phyloP scores from a whole-genome alignment of 2,113 vertebrate genomes.

The Brachypodius melanocephalos region DNA sequence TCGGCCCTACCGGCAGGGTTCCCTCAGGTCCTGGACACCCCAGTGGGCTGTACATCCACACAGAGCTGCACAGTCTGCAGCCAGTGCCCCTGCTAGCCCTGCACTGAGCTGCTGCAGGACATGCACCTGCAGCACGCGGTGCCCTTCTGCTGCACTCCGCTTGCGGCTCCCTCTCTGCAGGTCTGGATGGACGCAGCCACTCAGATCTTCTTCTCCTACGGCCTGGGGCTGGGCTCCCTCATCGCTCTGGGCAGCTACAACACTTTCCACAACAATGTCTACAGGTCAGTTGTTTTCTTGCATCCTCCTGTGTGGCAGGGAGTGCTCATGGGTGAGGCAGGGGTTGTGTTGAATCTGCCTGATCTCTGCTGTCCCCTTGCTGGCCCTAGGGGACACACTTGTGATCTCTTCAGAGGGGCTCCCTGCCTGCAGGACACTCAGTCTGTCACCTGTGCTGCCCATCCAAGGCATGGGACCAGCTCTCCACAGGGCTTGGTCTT shows the following conservation, averaged over 20 bases:
- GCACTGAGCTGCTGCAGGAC: background rate
- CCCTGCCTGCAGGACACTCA: background rate
- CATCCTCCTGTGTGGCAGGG: accelerated
- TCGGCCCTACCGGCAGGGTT: background rate
- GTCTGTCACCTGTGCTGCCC: accelerated
- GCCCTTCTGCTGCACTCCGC: background rate
- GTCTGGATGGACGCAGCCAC: slow-evolving; percentile 93
- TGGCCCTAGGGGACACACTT: background rate
- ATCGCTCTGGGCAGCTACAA: slow-evolving; percentile 92
- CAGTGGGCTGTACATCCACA: background rate
- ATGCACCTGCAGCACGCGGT: accelerated
- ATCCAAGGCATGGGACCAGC: background rate
- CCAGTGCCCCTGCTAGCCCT: accelerated
- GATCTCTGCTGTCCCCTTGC: accelerated
- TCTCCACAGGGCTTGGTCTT: background rate
- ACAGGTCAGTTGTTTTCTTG: slow-evolving; percentile 73
- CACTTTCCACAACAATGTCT: slow-evolving; percentile 85
- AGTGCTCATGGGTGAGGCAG: accelerated
- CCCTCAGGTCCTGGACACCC: background rate
- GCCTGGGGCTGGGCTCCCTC: slow-evolving; percentile 86
- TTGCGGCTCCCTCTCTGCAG: slow-evolving; percentile 36
- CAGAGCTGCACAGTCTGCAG: background rate
- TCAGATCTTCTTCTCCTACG: slow-evolving; percentile 92
- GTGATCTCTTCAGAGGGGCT: accelerated
- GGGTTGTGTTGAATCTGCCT: background rate